A percentile compares a stretch with the other conserved stretches of the same genome.
phyloP scores from a whole-genome alignment of 2,113 vertebrate genomes.

The Vicugna pacos region DNA sequence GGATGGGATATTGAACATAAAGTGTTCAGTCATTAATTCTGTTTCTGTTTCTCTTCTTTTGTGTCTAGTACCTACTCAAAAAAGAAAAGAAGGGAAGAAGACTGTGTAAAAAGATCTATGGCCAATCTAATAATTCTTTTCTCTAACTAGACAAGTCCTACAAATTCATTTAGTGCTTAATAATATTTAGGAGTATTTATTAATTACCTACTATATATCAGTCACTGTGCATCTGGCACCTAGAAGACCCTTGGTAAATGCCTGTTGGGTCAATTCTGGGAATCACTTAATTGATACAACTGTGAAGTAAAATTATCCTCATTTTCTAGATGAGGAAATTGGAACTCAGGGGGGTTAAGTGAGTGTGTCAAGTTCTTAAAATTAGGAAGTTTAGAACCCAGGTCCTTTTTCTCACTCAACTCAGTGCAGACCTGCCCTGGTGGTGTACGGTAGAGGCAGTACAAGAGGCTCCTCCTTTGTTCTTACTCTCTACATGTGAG shows the following conservation, averaged over 20 bases:
- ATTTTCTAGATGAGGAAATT: conserved; percentile 12
- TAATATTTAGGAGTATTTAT: conserved; percentile 25
- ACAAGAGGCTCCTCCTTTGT: background rate
- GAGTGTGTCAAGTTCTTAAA: background rate
- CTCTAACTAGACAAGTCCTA: background rate
- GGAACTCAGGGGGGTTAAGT: background rate
- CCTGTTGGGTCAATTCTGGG: background rate
- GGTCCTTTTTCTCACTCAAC: background rate
- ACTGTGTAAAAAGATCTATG: background rate
- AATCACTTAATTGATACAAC: background rate
- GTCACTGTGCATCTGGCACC: background rate
- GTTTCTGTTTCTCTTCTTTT: conserved; percentile 46
- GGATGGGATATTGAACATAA: background rate
- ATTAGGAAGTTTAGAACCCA: background rate
- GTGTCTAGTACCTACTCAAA: background rate
- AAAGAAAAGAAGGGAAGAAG: background rate
- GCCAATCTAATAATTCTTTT: conserved; percentile 28
- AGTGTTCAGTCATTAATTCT: conserved; percentile 26
- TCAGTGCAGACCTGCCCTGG: background rate
- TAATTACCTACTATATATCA: background rate
- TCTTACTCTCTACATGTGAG: background rate
- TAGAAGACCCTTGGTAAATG: conserved; percentile 12
- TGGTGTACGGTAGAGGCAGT: background rate
- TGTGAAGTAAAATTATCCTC: background rate
- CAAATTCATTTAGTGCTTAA: conserved; percentile 16